These are phyloP conservation scores for Drosophila rubida DNA, from an alignment of 2,888 invertebrate genomes.

Conservation along the genomic window DNA sequence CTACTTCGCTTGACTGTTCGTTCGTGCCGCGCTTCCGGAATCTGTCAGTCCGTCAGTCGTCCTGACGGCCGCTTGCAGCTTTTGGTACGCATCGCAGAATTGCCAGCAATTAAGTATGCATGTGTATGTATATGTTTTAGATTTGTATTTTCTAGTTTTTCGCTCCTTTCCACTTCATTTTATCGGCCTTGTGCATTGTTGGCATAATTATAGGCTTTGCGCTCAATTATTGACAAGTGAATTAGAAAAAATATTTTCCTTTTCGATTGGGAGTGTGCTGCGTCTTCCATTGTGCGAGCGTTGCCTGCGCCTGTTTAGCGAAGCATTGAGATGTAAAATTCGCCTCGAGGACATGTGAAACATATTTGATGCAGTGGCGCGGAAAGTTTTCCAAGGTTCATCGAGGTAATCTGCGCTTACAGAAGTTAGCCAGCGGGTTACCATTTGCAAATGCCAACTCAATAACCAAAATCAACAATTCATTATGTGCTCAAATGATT, in stretches of 20 bases:
- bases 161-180: constrained; percentile 21
- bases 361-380: constrained; percentile 37
- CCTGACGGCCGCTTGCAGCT: constrained; percentile 45
- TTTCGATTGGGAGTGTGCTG: constrained; percentile 23
- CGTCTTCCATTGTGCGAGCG: constrained; percentile 21
- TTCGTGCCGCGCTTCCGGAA: constrained; percentile 59
- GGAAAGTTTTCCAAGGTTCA: constrained; percentile 29
- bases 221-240: constrained; percentile 75
- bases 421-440: constrained; percentile 3
- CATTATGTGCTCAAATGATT: not conserved
- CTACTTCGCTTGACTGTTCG: constrained; percentile 68
- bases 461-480: not conserved
- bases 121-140: constrained; percentile 47
- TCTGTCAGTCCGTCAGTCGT: constrained; percentile 67
- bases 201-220: constrained; percentile 77
- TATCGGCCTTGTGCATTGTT: constrained; percentile 63
- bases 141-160: constrained; percentile 36
- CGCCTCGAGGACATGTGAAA: constrained; percentile 40
- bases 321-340: constrained; percentile 56
- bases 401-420: constrained; percentile 33
- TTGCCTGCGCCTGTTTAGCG: constrained; percentile 42
- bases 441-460: not conserved
- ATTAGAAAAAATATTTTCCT: constrained; percentile 70
- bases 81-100: constrained; percentile 63
- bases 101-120: constrained; percentile 67